These are phyloP conservation scores for Lasius fuliginosus DNA, from an alignment of 2,888 invertebrate species.

Conservation along the genomic window DNA sequence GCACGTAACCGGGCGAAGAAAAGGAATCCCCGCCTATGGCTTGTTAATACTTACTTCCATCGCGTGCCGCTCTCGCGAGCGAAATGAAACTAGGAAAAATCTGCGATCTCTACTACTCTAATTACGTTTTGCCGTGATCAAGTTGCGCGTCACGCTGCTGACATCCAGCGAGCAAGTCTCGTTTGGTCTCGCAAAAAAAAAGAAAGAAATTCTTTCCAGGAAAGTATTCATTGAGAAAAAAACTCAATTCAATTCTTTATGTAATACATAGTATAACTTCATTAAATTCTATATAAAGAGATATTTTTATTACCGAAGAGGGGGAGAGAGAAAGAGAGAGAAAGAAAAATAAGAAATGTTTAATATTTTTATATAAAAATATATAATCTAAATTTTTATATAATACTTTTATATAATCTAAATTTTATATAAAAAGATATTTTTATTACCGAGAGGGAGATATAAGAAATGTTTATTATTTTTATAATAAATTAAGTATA, in stretches of 20 bases:
- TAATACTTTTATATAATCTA: too few species aligned
- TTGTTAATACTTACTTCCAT: constrained; percentile 36
- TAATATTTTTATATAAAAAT: neutral
- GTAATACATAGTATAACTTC: constrained; percentile 2
- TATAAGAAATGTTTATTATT: neutral
- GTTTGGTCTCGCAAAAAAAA: neutral
- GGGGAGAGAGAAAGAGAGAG: neutral
- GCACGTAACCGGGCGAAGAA: constrained; percentile 35
- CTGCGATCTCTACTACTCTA: constrained; percentile 23
- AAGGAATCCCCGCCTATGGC: constrained; percentile 7
- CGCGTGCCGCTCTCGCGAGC: constrained; percentile 40
- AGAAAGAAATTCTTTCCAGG: neutral
- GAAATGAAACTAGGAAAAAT: constrained; percentile 42
- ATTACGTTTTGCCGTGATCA: constrained; percentile 30
- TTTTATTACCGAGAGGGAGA: neutral
- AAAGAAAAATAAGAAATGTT: neutral
- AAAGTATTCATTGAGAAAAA: neutral
- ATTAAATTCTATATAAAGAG: neutral
- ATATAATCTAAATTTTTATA: too few species aligned
- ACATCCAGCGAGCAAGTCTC: neutral
- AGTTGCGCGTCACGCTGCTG: constrained; percentile 35
- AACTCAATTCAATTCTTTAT: neutral
- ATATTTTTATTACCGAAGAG: neutral
- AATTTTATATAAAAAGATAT: neutral
- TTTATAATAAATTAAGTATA: neutral